Base-by-base conservation (phyloP, 2,113 vertebrate genomes). In the Smithornis capensis region DNA sequence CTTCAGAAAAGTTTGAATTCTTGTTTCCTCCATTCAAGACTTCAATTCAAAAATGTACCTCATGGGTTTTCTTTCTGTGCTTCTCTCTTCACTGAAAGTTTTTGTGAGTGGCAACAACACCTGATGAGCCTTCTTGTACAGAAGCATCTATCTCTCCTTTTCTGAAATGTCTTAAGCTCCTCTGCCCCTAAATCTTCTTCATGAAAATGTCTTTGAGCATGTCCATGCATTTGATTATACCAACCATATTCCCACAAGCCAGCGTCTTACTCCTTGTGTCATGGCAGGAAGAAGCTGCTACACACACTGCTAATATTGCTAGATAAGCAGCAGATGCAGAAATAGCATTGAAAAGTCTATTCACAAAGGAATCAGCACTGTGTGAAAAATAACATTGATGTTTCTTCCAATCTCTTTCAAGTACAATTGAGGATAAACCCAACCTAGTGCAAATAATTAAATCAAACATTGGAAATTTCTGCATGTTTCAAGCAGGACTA, bases 361-460 rank as follows among this genome's bases (percentile, higher is more conserved):
- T 89, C 53, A 67, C 77, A 94, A 74, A 88, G 74, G 60, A 92
- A 49, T 22, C 49, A 87, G 10, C n/a, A 71, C 4, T 65, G 87
- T 73, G 83, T 91, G 77, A 90, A 91, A 91, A 95, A 87, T 21
- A 60, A 50, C 35, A 45, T 40, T 57, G 87, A 77, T 45, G 37
- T 76, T 95, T 89, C 69, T 78, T 84, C 89, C 64, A 52, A 31
- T 69, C 62, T 76, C 59, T 69, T 89, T 69, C 87, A 82, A 91
- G 81, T 71, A 87, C 45, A 75, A 82, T 49, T 40, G 44, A 94
- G 70, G 62, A 89, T 52, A 45, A 91, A 25, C 11, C 74, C 73
- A 89, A 15, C 53, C 11, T 25, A 89, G 67, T 87, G 83, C 86
- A 89, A 94, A 87, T 84, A 89, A 92, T 78, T 47, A 74, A 78